Evolutionary conservation across 53 echinoderm and acorn worm genomes (phyloP), one percentile per base, ranked within the genome.

Genomic region (Mesocentrotus franciscanus): DNA sequence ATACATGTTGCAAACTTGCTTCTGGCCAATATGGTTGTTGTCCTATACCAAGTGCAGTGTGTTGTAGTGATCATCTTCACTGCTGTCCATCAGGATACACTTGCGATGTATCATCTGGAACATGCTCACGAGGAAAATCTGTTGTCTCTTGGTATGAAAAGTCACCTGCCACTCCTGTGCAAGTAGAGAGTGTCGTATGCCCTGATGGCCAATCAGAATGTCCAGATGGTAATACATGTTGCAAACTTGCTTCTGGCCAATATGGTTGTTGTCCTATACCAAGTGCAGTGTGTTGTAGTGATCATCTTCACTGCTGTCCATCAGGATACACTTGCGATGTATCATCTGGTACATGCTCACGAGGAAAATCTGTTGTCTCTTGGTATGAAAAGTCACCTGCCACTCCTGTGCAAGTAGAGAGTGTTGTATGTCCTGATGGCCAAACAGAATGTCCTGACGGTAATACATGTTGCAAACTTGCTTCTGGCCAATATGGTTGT

Each of bases 191-290:
- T 94, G 79, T 96, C 20, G 56, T 96, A 9, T 97, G 97, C 71
- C 97, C 97, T 13, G 96, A 90, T 71, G 95, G 96, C 75, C 76
- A 75, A 30, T 81, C 95, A 1, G 26, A 92, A 36, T 97, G 97
- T 81, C 96, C 92, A n/a, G 90, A 90, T 85, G 85, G 95, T 24
- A 92, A 90, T 61, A 97, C 97, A 10, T 97, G 97, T 90, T 97
- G 97, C 93, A 93, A 59, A 68, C 61, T 97, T 18, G 22, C 55
- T 11, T 78, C 66, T 64, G 96, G 95, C 13, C 76, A 93, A 29
- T 97, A 92, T 90, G 96, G 97, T 13, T 97, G 97, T 58, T 97
- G 97, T 94, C 97, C 97, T 17, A 10, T 78, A 16, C 95, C 95
- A 26, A 93, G 93, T 27, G 76, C 76, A 30, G 76, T 76, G 8